Evolutionary conservation across 2,113 vertebrate species (phyloP).

Genomic region (Motacilla tschutschensis): DNA sequence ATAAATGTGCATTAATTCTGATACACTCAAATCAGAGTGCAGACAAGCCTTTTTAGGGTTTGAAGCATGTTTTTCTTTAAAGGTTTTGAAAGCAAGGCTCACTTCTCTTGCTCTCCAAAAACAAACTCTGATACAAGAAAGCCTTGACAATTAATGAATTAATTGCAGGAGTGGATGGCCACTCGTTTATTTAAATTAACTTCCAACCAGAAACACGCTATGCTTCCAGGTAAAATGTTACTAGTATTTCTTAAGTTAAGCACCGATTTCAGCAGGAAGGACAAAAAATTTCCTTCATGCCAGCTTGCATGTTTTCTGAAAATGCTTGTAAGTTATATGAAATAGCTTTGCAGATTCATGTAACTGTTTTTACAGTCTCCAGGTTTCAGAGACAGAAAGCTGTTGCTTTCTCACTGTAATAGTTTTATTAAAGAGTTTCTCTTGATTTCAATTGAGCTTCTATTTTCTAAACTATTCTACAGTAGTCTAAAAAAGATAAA

Average conservation of each 20-base stretch:
- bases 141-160: not conserved
- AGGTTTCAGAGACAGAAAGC: not conserved
- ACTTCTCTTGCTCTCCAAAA: not conserved
- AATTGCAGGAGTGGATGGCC: not conserved
- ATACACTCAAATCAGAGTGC: not conserved
- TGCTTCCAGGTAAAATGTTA: not conserved
- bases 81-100: not conserved
- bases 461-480: not conserved
- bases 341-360: not conserved
- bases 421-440: not conserved
- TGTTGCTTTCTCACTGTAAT: not conserved
- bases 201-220: not conserved
- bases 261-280: not conserved
- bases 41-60: not conserved
- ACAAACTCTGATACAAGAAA: not conserved
- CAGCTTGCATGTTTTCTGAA: not conserved
- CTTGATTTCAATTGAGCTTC: not conserved
- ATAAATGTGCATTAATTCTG: not conserved
- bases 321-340: not conserved
- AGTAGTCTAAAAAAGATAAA: not conserved
- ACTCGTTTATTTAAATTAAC: slow-evolving; percentile 17
- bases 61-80: not conserved
- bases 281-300: not conserved
- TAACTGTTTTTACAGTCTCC: not conserved
- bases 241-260: not conserved